Percentiles rank a stretch among this genome's conserved stretches.
Evolutionary conservation across 2,113 vertebrate species (phyloP).

Genomic region (Leptodactylus fuscus): DNA sequence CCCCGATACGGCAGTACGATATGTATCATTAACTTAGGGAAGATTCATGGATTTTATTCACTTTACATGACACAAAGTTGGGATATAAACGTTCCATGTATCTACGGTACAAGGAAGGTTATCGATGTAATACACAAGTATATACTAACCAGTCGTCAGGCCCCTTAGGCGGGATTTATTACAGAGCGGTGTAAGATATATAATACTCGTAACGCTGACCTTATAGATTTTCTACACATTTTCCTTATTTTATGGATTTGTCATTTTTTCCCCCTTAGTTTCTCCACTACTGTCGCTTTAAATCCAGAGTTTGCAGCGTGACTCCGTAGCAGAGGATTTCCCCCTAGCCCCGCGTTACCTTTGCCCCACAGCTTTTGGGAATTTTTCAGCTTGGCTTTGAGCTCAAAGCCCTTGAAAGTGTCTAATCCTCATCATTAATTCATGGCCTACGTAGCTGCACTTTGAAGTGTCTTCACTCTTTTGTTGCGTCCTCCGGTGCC

Average conservation of each 20-base stretch:
- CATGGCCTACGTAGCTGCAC: conserved; percentile 11
- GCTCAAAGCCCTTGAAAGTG: conserved; percentile 52
- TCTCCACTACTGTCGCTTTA: neutral
- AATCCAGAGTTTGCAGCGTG: neutral
- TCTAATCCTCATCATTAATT: conserved; percentile 56
- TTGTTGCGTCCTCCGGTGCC: conserved; percentile 17
- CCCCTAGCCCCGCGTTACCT: conserved; percentile 34
- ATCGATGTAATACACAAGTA: too few relatives aligned
- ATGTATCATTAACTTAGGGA: too few relatives aligned
- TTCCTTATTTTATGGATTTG: too few relatives aligned
- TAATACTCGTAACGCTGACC: neutral
- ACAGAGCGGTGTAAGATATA: too few relatives aligned
- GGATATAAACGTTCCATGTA: too few relatives aligned
- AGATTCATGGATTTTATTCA: too few relatives aligned
- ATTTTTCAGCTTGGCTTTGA: conserved; percentile 49
- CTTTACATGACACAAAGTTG: too few relatives aligned
- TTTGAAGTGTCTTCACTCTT: conserved; percentile 49
- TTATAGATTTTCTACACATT: neutral
- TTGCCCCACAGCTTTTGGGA: conserved; percentile 25
- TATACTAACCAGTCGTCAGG: too few relatives aligned
- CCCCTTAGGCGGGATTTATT: too few relatives aligned
- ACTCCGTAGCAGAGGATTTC: conserved; percentile 38
- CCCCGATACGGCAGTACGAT: neutral
- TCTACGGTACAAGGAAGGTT: too few relatives aligned
- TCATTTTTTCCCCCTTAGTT: too few relatives aligned